Conservation (phyloP, 1,140 invertebrate species). For the Ridgeia piscesae region DNA sequence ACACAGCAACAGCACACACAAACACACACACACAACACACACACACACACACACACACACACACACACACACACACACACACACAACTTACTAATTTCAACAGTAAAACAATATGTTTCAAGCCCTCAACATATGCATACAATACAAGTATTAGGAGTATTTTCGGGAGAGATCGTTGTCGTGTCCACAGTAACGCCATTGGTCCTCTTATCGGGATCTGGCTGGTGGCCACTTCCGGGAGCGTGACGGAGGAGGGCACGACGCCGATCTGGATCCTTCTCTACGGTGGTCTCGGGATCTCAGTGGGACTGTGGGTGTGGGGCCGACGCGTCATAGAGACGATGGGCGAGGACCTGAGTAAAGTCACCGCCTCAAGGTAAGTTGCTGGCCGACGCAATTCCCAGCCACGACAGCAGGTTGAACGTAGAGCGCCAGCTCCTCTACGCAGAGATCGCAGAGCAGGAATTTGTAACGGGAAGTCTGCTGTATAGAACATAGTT, state of each 20-base stretch:
- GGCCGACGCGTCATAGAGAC: conserved; percentile 94
- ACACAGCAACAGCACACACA: not conserved
- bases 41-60: too few relatives aligned
- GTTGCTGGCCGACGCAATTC: not conserved
- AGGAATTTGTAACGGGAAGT: too few relatives aligned
- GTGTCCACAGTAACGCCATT: conserved; percentile 84
- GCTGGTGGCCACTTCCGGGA: conserved; percentile 79
- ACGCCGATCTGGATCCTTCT: conserved; percentile 89
- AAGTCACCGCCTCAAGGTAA: conserved; percentile 93
- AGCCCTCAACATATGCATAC: too few relatives aligned
- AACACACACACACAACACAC: too few relatives aligned
- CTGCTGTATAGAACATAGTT: too few relatives aligned
- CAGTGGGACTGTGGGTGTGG: conserved; percentile 93
- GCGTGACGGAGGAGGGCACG: conserved; percentile 72
- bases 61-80: too few relatives aligned
- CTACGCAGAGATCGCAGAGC: too few relatives aligned
- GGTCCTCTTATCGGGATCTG: conserved; percentile 95
- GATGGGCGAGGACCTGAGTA: conserved; percentile 93
- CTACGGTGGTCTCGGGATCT: conserved; percentile 94
- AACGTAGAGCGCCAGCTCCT: too few relatives aligned
- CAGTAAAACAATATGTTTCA: not conserved
- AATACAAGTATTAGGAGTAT: not conserved
- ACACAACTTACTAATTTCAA: too few relatives aligned
- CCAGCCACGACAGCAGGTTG: too few relatives aligned
- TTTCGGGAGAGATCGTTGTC: conserved; percentile 34